phyloP scores from a whole-genome alignment of 2,113 vertebrate species.

The Prionailurus viverrinus region DNA sequence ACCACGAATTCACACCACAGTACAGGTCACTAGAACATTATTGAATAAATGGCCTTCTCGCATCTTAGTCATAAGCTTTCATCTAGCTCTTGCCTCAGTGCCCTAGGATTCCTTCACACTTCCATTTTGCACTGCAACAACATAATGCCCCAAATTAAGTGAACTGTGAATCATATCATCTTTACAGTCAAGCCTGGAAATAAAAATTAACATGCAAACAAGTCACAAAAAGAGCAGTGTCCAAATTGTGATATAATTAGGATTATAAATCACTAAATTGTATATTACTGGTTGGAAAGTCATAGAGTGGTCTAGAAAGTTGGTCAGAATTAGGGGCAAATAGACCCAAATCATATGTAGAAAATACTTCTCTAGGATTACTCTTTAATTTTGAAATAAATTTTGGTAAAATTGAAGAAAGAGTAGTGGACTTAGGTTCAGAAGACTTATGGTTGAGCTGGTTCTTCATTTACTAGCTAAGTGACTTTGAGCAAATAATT shows the following conservation, averaged over 20 bases:
- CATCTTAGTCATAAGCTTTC: background rate
- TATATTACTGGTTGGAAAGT: background rate
- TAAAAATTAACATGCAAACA: background rate
- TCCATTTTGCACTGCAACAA: background rate
- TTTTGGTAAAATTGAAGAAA: background rate
- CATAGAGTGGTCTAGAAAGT: background rate
- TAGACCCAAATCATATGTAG: background rate
- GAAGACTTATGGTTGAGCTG: background rate
- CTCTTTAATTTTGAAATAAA: background rate
- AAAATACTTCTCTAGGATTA: background rate
- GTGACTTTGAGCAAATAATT: background rate
- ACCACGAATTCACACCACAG: background rate
- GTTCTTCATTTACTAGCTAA: background rate
- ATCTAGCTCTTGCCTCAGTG: background rate
- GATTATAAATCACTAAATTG: background rate
- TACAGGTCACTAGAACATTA: background rate
- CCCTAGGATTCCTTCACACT: background rate
- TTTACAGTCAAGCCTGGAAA: background rate
- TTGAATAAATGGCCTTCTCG: background rate
- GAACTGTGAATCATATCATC: background rate
- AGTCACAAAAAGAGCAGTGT: background rate
- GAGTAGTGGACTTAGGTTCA: background rate
- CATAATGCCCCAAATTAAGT: background rate
- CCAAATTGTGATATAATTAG: background rate
- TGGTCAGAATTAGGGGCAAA: background rate